Percentiles rank a stretch among this genome's conserved stretches.
Evolutionary conservation across 2,113 vertebrate species (phyloP).

Genomic region (Ondatra zibethicus): DNA sequence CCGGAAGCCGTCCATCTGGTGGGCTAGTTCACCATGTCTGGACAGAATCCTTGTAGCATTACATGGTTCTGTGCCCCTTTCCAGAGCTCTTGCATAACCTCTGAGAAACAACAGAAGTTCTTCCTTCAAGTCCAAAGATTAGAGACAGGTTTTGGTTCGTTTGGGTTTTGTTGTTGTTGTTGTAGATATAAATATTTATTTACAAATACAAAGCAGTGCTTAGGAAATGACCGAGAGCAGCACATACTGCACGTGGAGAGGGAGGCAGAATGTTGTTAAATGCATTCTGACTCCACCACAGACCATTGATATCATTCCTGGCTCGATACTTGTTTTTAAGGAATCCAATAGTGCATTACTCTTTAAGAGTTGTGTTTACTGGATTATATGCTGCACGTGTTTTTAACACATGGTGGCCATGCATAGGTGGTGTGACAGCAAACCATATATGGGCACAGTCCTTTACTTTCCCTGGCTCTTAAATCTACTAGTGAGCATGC

Average conservation of each 20-base stretch:
- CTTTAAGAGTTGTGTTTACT: constrained; percentile 13
- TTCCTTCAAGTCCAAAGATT: neutral
- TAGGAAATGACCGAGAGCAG: neutral
- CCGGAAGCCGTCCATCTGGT: neutral
- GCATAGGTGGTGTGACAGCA: neutral
- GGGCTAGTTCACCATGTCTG: neutral
- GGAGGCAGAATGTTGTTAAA: neutral
- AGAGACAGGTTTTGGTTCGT: neutral
- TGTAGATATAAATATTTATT: neutral
- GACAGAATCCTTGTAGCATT: neutral
- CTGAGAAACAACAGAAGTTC: neutral
- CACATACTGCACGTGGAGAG: neutral
- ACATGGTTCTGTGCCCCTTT: neutral
- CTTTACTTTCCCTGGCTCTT: neutral
- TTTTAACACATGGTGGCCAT: neutral
- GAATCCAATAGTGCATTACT: neutral
- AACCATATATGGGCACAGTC: neutral
- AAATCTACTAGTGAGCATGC: neutral
- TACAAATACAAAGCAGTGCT: neutral
- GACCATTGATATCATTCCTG: neutral
- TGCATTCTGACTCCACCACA: too few relatives aligned
- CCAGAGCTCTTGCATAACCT: neutral
- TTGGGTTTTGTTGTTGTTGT: too few relatives aligned
- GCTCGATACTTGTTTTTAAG: constrained; percentile 10
- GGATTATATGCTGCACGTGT: neutral